Conservation (phyloP, 2,113 vertebrate genomes). For the Syngnathus typhle region DNA sequence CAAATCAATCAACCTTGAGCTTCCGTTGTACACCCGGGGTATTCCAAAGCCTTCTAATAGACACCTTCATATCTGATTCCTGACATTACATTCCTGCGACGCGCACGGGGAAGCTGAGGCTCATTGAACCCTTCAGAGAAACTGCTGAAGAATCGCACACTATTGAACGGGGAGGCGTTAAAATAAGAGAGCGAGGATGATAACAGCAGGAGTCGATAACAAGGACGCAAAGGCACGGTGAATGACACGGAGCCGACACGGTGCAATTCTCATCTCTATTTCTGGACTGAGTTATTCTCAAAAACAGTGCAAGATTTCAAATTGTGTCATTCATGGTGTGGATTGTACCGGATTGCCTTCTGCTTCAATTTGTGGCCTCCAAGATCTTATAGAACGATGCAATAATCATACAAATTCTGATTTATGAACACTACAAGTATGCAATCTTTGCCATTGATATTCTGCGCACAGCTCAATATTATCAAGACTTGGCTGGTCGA, state of each 20-base stretch:
- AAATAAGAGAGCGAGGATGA: constrained; percentile 19
- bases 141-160: constrained; percentile 24
- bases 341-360: too few species aligned
- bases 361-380: too few species aligned
- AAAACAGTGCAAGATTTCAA: constrained; percentile 14
- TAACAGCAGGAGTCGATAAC: constrained; percentile 29
- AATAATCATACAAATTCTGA: too few species aligned
- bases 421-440: too few species aligned
- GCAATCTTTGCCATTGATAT: too few species aligned
- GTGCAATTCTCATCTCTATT: constrained; percentile 37
- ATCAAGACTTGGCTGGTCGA: too few species aligned
- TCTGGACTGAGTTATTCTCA: constrained; percentile 33
- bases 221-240: constrained; percentile 27
- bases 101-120: constrained; percentile 12
- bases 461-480: too few species aligned
- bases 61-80: neutral
- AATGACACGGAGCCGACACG: constrained; percentile 35
- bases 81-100: constrained; percentile 8
- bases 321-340: too few species aligned
- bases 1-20: neutral
- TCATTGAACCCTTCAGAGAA: constrained; percentile 24
- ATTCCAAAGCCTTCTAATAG: constrained; percentile 5
- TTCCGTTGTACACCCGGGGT: neutral
- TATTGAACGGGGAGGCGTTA: constrained; percentile 5
- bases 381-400: too few species aligned